phyloP scores from a whole-genome alignment of 2,888 invertebrate species.

The Timandra comae region DNA sequence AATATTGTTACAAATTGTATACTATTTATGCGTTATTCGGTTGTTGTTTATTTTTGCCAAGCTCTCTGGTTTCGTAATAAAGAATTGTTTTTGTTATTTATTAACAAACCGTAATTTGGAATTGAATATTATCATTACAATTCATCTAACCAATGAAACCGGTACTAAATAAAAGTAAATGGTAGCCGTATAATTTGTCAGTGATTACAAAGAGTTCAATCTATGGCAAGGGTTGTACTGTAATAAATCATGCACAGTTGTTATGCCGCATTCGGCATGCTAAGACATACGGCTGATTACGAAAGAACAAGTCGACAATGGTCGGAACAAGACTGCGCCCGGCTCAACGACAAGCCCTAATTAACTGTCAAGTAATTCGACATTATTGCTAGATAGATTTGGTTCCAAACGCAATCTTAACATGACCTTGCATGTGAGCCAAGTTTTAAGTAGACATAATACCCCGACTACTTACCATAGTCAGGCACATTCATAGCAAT shows the following conservation, averaged over 20 bases:
- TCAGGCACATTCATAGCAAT: too few relatives aligned
- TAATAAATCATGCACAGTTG: constrained; percentile 62
- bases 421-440: constrained; percentile 8
- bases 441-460: too few relatives aligned
- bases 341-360: constrained; percentile 64
- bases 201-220: constrained; percentile 60
- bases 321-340: constrained; percentile 43
- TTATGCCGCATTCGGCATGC: constrained; percentile 30
- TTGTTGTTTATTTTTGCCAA: too few relatives aligned
- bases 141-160: constrained; percentile 33
- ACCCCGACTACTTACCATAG: too few relatives aligned
- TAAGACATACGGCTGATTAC: constrained; percentile 55
- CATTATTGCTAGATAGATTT: constrained; percentile 45
- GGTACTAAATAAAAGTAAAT: constrained; percentile 47
- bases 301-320: constrained; percentile 55
- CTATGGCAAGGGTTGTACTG: constrained; percentile 38
- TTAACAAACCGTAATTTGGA: constrained; percentile 10
- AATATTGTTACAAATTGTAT: too few relatives aligned
- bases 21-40: too few relatives aligned
- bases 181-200: constrained; percentile 64
- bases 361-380: constrained; percentile 71
- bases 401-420: constrained; percentile 21
- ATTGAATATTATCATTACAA: constrained; percentile 30
- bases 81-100: too few relatives aligned
- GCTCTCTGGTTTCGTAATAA: too few relatives aligned